These are phyloP conservation scores for Cantharis lateralis DNA, from an alignment of 2,888 invertebrate species.

Conservation along the genomic window DNA sequence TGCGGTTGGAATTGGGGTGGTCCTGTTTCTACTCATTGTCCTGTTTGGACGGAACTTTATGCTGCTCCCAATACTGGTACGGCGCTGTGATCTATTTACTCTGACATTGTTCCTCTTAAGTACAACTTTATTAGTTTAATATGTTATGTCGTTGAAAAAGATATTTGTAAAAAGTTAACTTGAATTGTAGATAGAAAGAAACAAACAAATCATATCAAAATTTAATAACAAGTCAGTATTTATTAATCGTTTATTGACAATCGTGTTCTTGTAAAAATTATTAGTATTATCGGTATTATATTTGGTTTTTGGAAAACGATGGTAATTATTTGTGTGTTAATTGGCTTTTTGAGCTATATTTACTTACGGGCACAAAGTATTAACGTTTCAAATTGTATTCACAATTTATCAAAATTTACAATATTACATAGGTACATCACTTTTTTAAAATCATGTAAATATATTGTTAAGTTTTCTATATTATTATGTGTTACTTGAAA, in stretches of 20 bases:
- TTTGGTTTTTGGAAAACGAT: constrained; percentile 13
- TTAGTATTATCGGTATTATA: constrained; percentile 2
- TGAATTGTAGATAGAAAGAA: not conserved
- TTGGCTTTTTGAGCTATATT: not conserved
- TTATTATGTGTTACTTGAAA: not conserved
- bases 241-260: not conserved
- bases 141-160: constrained; percentile 3
- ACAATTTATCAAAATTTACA: constrained; percentile 1
- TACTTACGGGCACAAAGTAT: constrained; percentile 8
- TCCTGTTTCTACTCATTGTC: constrained; percentile 73
- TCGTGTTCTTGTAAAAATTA: not conserved
- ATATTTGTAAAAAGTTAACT: not conserved
- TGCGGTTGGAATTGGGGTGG: constrained; percentile 87
- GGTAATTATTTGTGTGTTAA: not conserved
- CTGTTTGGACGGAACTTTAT: constrained; percentile 75
- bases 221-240: not conserved
- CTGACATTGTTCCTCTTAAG: constrained; percentile 39
- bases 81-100: constrained; percentile 46
- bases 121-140: constrained; percentile 36
- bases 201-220: not conserved
- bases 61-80: constrained; percentile 42
- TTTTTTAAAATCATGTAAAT: constrained; percentile 3
- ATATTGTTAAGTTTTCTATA: constrained; percentile 3
- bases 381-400: not conserved
- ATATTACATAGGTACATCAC: constrained; percentile 1